Evolutionary conservation across 2,113 vertebrate species (phyloP).

Genomic region (Melospiza melodia): DNA sequence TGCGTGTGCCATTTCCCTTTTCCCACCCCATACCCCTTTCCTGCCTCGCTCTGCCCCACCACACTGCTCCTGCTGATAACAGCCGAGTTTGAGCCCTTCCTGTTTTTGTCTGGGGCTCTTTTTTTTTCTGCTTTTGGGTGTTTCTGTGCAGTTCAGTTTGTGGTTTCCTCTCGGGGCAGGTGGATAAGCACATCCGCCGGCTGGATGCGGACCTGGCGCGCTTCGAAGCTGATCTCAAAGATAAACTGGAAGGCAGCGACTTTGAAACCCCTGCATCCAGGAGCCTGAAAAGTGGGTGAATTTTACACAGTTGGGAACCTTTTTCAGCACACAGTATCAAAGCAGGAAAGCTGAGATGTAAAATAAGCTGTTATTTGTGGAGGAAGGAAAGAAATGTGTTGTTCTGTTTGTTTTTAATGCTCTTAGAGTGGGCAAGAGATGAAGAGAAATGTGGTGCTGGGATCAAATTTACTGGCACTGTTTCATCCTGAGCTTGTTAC

Average conservation of each 20-base stretch:
- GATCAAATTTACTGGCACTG: neutral
- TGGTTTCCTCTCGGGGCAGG: conserved; percentile 71
- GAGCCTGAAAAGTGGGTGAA: conserved; percentile 83
- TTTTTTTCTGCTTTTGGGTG: neutral
- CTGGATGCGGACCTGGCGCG: conserved; percentile 94
- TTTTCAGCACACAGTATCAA: neutral
- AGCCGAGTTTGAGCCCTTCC: neutral
- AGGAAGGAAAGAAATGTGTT: neutral
- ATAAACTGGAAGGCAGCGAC: conserved; percentile 92
- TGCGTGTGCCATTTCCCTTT: neutral
- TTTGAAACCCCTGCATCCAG: conserved; percentile 84
- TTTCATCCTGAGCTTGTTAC: neutral
- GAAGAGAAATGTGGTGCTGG: neutral
- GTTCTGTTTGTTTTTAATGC: neutral
- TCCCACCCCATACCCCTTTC: neutral
- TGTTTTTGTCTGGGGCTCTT: neutral
- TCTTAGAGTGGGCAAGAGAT: neutral
- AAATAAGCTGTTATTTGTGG: neutral
- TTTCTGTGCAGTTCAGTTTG: neutral
- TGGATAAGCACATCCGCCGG: conserved; percentile 97
- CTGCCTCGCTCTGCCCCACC: neutral
- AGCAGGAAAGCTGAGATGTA: neutral
- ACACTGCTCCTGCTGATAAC: rapidly evolving
- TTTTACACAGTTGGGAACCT: rapidly evolving
- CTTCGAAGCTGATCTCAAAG: conserved; percentile 96